Evolutionary conservation across 2,797 vertebrate species (phyloP), one percentile per base, ranked within the genome.

Genomic region (Nannoperca australis): DNA sequence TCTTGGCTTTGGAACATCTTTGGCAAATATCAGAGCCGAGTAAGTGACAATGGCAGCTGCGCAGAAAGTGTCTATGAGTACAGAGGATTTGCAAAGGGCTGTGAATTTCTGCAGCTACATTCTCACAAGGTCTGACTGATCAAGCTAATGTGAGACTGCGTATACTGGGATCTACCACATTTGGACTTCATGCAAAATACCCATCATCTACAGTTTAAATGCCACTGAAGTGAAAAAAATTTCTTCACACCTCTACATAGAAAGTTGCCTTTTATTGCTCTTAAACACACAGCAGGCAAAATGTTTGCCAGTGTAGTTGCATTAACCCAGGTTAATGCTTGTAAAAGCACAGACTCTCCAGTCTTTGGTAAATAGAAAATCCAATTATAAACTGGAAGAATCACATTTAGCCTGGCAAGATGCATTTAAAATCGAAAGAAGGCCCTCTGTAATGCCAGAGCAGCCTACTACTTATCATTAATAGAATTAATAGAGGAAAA

Each of bases 11-110:
- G 75, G 63, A 89, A 63, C 70, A 79, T 88, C 82, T 88, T 80
- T 91, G 91, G 88, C 89, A 86, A 90, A 89, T 85, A 85, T 88
- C 59, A 77, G 70, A 75, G 71, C 18, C 1, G 2, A 78, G 70
- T 92, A 88, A 94, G 87, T 88, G 91, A 88, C 92, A 91, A 89
- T 73, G 68, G 79, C 93, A 93, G 91, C 89, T 93, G 91, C 50
- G 58, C 18, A 34, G 69, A 65, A 63, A 58, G 51, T 13, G 73
- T 66, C 70, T 76, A 51, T 67, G 70, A 82, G 85, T 34, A 64
- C 67, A 69, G 75, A 66, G 67, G 71, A 77, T 76, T 81, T 81
- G 61, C 50, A 72, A 12, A 32, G 36, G 66, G 79, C 65, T 71
- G 30, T 60, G 56, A 50, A 67, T 63, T 61, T 70, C 67, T 84